phyloP scores from a whole-genome alignment of 2,113 vertebrate species.

The Thryonomys swinderianus region DNA sequence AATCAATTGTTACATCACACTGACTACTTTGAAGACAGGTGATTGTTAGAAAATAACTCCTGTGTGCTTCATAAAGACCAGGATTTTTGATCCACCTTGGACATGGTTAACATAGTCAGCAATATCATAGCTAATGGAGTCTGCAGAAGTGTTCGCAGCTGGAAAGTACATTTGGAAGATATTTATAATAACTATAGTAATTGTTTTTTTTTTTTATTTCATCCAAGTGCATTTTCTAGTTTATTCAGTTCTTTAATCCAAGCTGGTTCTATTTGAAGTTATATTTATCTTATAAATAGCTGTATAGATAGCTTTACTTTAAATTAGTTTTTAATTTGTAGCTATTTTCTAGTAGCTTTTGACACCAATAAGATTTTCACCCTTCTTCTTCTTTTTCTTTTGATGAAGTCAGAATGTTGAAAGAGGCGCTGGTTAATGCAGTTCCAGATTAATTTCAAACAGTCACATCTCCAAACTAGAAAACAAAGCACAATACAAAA shows the following conservation, averaged over 20 bases:
- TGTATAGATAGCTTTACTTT: constrained; percentile 42
- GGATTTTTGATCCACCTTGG: not conserved
- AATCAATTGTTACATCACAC: not conserved
- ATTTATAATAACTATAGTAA: constrained; percentile 30
- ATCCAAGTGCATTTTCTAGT: constrained; percentile 19
- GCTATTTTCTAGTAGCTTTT: constrained; percentile 46
- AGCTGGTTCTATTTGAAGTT: constrained; percentile 36
- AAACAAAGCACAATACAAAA: constrained; percentile 17
- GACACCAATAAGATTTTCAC: constrained; percentile 1
- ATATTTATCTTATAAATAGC: constrained; percentile 61
- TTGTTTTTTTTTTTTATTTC: constrained; percentile 57
- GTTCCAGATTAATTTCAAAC: constrained; percentile 67
- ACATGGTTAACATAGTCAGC: not conserved
- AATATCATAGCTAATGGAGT: not conserved
- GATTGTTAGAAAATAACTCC: not conserved
- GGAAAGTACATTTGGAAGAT: constrained; percentile 31
- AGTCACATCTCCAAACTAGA: constrained; percentile 65
- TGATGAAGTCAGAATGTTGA: constrained; percentile 60
- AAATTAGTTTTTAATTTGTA: constrained; percentile 74
- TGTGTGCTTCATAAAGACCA: not conserved
- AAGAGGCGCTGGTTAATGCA: constrained; percentile 58
- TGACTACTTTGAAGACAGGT: not conserved
- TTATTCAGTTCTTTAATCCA: constrained; percentile 50
- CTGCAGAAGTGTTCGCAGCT: constrained; percentile 23
- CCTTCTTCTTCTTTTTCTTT: not conserved